Percentiles rank a stretch among this genome's conserved stretches.
Conservation (phyloP, 2,888 invertebrate genomes). For the Sinotaia quadrata region DNA sequence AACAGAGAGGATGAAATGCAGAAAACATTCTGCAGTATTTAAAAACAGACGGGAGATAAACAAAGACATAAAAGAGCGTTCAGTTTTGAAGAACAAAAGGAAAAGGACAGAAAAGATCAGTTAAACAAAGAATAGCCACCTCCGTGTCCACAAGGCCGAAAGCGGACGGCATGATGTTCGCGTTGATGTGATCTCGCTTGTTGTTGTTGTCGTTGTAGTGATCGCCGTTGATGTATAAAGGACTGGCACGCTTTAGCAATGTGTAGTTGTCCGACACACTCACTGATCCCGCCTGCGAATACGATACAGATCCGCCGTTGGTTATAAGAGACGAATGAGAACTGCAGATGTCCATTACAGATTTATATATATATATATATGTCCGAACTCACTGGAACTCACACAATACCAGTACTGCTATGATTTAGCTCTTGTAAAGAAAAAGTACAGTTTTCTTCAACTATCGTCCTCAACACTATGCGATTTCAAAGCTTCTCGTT, state of each 20-base stretch:
- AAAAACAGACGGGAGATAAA: neutral
- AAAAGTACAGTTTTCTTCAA: no score
- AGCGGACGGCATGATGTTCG: conserved; percentile 8
- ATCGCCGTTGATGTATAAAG: neutral
- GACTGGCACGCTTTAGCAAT: neutral
- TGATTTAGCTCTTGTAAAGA: no score
- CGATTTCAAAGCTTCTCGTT: no score
- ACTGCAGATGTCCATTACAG: neutral
- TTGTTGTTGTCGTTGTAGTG: neutral
- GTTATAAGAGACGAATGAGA: neutral
- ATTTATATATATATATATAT: no score
- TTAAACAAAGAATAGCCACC: neutral
- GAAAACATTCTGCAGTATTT: no score
- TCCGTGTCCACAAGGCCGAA: neutral
- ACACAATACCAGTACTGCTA: no score
- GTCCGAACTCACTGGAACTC: no score
- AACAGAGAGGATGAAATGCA: neutral
- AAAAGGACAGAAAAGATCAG: neutral
- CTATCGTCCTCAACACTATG: no score
- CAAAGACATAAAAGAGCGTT: neutral
- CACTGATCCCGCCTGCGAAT: neutral
- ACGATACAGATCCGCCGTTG: neutral
- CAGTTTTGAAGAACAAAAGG: neutral
- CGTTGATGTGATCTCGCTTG: neutral
- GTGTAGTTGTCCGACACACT: neutral